Conservation (phyloP, 2,113 vertebrate genomes). For the Odontophorus gujanensis region DNA sequence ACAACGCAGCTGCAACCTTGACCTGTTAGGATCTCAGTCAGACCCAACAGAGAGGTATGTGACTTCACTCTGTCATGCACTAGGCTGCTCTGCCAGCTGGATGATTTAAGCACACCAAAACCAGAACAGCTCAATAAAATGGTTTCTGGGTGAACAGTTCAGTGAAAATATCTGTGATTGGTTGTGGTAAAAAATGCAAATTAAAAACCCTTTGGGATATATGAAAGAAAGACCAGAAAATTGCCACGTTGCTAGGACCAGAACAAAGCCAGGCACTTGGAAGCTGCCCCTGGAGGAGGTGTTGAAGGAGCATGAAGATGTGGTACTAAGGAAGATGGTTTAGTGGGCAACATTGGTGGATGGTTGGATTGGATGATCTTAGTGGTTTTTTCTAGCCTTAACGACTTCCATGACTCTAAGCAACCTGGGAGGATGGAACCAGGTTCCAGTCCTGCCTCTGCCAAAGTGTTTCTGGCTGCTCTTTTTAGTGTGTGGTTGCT, state of each 20-base stretch:
- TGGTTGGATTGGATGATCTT: too few species aligned
- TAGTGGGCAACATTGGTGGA: too few species aligned
- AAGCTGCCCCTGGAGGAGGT: not conserved
- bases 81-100: not conserved
- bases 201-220: not conserved
- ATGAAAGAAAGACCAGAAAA: not conserved
- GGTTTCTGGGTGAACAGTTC: not conserved
- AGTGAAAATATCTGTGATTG: not conserved
- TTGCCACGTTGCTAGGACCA: not conserved
- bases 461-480: not conserved
- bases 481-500: not conserved
- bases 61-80: not conserved
- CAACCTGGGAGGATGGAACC: not conserved
- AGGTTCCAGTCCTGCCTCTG: not conserved
- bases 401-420: not conserved
- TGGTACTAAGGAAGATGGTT: too few species aligned
- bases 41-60: not conserved
- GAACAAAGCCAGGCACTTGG: not conserved
- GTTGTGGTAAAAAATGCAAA: slow-evolving; percentile 30
- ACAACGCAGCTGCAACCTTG: not conserved
- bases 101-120: slow-evolving; percentile 17
- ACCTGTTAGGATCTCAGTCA: not conserved
- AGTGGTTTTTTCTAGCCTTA: too few species aligned
- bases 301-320: too few species aligned
- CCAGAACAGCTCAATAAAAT: slow-evolving; percentile 21